Conservation (phyloP, 2,113 vertebrate genomes). For the Neogale vison region DNA sequence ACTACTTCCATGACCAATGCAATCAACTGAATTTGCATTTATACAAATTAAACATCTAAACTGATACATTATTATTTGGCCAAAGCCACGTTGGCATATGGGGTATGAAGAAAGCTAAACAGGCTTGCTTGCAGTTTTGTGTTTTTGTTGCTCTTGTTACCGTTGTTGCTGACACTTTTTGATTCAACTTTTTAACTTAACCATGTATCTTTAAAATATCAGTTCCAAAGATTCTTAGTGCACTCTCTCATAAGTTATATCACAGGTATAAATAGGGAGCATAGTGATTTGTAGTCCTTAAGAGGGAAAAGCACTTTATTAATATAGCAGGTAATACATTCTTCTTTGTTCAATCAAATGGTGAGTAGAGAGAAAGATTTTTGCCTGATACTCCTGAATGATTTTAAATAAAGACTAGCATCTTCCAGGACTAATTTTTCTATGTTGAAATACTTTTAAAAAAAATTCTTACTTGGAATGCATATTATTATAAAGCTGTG, state of each 20-base stretch:
- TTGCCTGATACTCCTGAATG: background rate
- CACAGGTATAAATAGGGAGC: background rate
- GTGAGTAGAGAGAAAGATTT: background rate
- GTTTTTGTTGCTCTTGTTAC: background rate
- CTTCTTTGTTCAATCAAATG: constrained; percentile 8
- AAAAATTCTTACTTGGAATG: background rate
- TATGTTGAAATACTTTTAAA: background rate
- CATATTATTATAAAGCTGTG: background rate
- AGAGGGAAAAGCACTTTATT: background rate
- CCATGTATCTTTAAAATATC: background rate
- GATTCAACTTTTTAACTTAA: constrained; percentile 16
- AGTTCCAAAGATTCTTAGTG: constrained; percentile 17
- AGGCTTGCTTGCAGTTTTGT: background rate
- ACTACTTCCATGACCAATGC: background rate
- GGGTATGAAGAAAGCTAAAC: background rate
- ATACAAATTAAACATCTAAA: background rate
- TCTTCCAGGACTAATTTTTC: constrained; percentile 3
- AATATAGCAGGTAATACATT: background rate
- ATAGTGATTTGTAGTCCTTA: background rate
- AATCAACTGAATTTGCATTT: background rate
- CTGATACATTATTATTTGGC: background rate
- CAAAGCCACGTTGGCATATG: background rate
- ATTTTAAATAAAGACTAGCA: background rate
- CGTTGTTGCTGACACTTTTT: background rate
- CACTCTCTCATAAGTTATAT: background rate